phyloP scores from a whole-genome alignment of 2,888 invertebrate species.

The Branchellion lobata region DNA sequence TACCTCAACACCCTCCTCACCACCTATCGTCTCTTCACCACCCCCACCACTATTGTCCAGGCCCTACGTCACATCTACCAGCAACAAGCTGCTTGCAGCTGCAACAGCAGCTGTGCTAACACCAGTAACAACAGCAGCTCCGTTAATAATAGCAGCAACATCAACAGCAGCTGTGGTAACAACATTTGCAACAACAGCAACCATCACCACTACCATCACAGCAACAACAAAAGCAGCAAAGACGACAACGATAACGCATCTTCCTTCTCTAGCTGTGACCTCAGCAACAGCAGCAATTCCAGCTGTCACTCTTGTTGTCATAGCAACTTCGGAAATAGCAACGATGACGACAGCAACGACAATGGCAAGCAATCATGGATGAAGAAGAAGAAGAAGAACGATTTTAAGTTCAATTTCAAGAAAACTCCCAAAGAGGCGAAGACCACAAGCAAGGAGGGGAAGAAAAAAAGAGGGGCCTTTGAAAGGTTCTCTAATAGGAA shows the following conservation, averaged over 20 bases:
- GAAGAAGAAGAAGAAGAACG: background rate
- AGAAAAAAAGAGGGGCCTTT: background rate
- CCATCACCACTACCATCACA: background rate
- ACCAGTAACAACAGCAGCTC: background rate
- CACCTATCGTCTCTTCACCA: slow-evolving; percentile 17
- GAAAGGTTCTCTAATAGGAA: background rate
- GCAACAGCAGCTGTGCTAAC: background rate
- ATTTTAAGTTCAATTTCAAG: background rate
- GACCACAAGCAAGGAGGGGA: background rate
- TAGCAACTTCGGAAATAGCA: background rate
- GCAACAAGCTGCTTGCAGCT: background rate
- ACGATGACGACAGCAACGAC: background rate
- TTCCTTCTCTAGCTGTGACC: background rate
- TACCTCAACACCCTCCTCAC: slow-evolving; percentile 11
- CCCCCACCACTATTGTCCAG: slow-evolving; percentile 4
- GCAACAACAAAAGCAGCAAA: background rate
- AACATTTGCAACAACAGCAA: background rate
- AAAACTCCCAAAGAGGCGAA: background rate
- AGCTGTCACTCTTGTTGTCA: slow-evolving; percentile 6
- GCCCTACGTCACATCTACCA: background rate
- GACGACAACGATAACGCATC: background rate
- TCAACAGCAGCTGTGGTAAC: background rate
- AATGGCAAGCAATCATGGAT: no score
- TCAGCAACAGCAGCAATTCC: background rate
- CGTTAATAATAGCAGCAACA: background rate